phyloP scores from a whole-genome alignment of 2,888 invertebrate genomes.

The Drosophila melanosoma region DNA sequence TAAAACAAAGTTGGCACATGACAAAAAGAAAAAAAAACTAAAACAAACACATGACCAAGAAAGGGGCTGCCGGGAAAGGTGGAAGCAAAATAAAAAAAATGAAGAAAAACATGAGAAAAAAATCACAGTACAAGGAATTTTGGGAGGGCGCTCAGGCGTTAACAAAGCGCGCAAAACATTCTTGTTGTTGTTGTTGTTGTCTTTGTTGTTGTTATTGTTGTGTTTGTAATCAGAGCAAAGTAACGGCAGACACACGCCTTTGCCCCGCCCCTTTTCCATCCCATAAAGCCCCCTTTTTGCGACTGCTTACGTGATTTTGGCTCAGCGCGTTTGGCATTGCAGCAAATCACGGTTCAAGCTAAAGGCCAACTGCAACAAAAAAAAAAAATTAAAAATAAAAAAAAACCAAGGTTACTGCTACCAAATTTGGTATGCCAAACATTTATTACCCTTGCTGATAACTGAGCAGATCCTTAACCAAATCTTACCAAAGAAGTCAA shows the following conservation, averaged over 20 bases:
- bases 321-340: conserved; percentile 40
- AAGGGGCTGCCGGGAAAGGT: neutral
- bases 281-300: conserved; percentile 6
- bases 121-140: conserved; percentile 25
- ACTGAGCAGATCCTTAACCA: neutral
- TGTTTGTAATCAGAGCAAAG: conserved; percentile 72
- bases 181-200: conserved; percentile 42
- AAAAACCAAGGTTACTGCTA: neutral
- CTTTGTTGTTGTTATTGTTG: conserved; percentile 37
- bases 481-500: neutral
- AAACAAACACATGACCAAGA: conserved; percentile 17
- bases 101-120: neutral
- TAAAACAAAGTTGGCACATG: conserved; percentile 77
- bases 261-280: neutral
- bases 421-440: neutral
- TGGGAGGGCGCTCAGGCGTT: conserved; percentile 51
- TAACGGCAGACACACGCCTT: conserved; percentile 62
- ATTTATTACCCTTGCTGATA: conserved; percentile 5
- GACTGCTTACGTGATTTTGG: conserved; percentile 70
- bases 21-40: conserved; percentile 19
- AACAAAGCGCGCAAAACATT: conserved; percentile 59
- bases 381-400: conserved; percentile 8
- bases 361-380: conserved; percentile 29
- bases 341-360: conserved; percentile 52
- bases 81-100: neutral